Evolutionary conservation across 1,140 invertebrate genomes (phyloP), one percentile per base, ranked within the genome.

Genomic region (Diabrotica virgifera): DNA sequence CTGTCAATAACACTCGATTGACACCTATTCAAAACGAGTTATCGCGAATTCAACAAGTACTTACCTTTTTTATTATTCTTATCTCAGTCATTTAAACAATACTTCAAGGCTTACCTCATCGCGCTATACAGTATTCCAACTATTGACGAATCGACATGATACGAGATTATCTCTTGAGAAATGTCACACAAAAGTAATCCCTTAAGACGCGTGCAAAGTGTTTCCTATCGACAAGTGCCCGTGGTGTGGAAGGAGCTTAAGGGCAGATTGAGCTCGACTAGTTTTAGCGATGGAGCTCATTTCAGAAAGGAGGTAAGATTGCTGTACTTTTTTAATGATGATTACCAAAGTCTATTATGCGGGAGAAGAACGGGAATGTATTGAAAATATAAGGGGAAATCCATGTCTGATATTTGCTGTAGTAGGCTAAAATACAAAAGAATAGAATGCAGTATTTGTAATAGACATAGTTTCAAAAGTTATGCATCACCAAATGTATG

Each of bases 141-240:
- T n/a, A 50, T 50, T 36, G 24, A 9, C 13, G 59, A 40, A 64
- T 24, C 13, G 53, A 46, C 36, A 57, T 57, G 54, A 63, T 57
- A 36, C 35, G 38, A 51, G 54, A 58, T 14, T 65, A 10, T 38
- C 11, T 8, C 50, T 10, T 56, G 37, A 63, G 11, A 40, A 35
- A 63, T 52, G 40, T 63, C 53, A 38, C 55, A 56, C 37, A 63
- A 8, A 63, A 59, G 11, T 59, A 62, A 36, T 54, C 51, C n/a
- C 24, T 10, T 13, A 7, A 62, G 12, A 53, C 38, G 24, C 10
- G 11, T 46, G 8, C 53, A 38, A 24, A 53, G 51, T 53, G 9
- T 52, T 24, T 10, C 51, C 0, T 62, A 52, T 52, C 11, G 51
- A 11, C 53, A 35, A 52, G 60, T 62, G 10, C 36, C 46, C 2